Percentiles rank a stretch among this genome's conserved stretches.
phyloP scores from a whole-genome alignment of 1,140 invertebrate genomes.

The Heliconius congener region DNA sequence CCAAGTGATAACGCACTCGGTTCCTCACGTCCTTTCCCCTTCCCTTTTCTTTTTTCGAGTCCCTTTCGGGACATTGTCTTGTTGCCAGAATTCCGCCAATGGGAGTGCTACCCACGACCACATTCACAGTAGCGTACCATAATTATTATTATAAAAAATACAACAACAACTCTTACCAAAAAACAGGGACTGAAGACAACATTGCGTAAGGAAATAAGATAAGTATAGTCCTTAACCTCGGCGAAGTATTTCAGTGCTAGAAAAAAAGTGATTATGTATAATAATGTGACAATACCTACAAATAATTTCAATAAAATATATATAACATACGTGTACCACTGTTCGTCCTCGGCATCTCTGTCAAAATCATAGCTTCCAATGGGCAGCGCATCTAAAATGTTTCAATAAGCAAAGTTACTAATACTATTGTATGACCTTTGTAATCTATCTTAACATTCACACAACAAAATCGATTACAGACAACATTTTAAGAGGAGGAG shows the following conservation, averaged over 20 bases:
- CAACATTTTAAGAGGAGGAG: too few species aligned
- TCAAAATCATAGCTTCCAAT: conserved; percentile 8
- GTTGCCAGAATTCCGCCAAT: too few species aligned
- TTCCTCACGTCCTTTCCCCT: too few species aligned
- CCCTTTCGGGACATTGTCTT: too few species aligned
- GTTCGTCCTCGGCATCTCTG: neutral
- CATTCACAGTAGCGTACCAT: neutral
- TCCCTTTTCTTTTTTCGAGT: too few species aligned
- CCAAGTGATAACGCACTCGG: too few species aligned
- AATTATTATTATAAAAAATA: neutral
- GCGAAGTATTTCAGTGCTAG: neutral
- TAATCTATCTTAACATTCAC: neutral
- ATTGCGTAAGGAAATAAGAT: conserved; percentile 11
- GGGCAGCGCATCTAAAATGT: neutral
- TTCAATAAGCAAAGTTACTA: neutral
- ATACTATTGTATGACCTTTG: neutral
- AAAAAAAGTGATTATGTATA: neutral
- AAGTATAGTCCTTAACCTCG: conserved; percentile 7
- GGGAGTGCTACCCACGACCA: too few species aligned
- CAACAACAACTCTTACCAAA: neutral
- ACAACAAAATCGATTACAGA: too few species aligned
- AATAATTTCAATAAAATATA: neutral
- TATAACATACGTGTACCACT: neutral
- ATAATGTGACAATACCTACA: neutral
- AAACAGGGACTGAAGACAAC: conserved; percentile 10